Evolutionary conservation across 2,797 vertebrate genomes (phyloP).

Genomic region (Ataeniobius toweri): DNA sequence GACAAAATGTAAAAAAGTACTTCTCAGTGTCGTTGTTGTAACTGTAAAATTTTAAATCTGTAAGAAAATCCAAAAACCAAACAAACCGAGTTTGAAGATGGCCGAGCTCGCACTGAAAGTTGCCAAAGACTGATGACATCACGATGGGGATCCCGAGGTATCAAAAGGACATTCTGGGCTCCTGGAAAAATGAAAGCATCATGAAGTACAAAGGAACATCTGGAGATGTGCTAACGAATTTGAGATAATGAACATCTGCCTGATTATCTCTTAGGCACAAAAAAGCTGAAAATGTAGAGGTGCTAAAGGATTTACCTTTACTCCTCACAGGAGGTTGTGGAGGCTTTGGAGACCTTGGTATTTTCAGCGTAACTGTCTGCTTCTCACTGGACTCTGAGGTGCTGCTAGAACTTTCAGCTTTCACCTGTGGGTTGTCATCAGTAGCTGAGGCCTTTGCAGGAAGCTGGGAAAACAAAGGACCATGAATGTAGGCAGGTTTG

Average conservation of each 20-base stretch:
- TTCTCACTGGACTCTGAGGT: background rate
- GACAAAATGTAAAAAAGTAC: background rate
- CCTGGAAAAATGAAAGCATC: background rate
- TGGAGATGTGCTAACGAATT: too few species aligned
- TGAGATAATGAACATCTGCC: too few species aligned
- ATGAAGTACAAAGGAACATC: background rate
- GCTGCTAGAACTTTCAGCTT: background rate
- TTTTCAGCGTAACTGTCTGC: background rate
- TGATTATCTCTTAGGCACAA: background rate
- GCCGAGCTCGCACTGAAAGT: background rate
- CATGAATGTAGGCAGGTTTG: background rate
- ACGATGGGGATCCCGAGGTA: background rate
- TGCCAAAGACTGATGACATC: background rate
- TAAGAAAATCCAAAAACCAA: background rate
- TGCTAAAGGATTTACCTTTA: background rate
- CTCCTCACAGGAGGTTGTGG: background rate
- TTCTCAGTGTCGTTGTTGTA: too few species aligned
- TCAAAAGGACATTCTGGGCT: background rate
- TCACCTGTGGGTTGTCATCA: background rate
- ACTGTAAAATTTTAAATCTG: background rate
- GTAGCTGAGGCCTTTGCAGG: background rate
- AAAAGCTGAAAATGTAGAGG: background rate
- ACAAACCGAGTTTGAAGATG: background rate
- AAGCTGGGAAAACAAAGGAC: background rate
- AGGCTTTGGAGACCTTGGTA: background rate